Evolutionary conservation across 2,797 vertebrate species (phyloP).

Genomic region (Pyrrhura leucotis): DNA sequence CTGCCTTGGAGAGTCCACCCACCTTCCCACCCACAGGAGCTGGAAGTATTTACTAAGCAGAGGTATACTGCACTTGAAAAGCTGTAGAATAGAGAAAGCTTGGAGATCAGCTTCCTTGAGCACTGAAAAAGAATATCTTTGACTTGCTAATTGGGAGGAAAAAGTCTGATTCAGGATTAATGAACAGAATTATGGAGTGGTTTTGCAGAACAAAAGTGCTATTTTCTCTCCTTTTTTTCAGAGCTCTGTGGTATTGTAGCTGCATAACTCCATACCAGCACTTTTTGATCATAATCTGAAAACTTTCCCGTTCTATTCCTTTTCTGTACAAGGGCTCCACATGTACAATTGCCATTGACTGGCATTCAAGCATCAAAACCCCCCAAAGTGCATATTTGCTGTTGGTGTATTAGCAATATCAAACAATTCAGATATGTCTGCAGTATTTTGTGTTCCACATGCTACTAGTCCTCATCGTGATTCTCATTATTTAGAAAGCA

Average conservation of each 20-base stretch:
- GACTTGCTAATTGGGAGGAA: neutral
- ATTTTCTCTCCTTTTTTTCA: neutral
- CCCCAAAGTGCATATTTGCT: neutral
- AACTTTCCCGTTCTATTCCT: neutral
- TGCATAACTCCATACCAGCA: neutral
- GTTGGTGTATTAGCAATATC: neutral
- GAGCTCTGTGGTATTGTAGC: neutral
- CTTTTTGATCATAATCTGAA: neutral
- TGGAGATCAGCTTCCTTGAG: neutral
- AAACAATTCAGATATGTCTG: neutral
- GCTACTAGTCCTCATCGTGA: neutral
- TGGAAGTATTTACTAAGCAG: neutral
- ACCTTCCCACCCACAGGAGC: neutral
- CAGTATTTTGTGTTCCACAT: neutral
- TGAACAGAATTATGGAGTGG: neutral
- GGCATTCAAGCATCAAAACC: neutral
- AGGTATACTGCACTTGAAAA: neutral
- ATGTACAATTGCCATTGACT: neutral
- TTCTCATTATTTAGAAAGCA: neutral
- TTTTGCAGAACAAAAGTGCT: neutral
- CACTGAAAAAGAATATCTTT: neutral
- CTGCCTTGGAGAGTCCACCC: neutral
- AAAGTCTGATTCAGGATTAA: neutral
- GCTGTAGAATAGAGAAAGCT: neutral
- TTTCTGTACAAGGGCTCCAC: neutral